Evolutionary conservation across 1,140 invertebrate species (phyloP).

Genomic region (Panagrolaimus sp.): DNA sequence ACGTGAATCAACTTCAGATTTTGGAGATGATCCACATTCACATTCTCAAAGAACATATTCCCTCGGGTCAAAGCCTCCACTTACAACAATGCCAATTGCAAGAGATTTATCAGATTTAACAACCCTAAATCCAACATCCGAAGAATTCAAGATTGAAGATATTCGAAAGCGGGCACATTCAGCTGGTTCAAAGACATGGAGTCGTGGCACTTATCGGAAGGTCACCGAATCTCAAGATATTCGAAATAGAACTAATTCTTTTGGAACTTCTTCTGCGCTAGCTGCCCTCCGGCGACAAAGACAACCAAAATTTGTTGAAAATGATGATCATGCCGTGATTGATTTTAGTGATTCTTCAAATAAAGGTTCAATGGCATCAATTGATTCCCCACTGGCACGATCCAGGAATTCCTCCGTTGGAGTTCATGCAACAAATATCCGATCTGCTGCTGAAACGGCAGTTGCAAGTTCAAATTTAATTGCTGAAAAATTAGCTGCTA

Average conservation of each 20-base stretch:
- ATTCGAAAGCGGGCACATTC: constrained; percentile 12
- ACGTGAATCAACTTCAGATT: background rate
- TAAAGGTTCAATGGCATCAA: background rate
- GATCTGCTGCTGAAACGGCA: background rate
- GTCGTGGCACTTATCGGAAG: background rate
- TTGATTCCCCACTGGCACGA: background rate
- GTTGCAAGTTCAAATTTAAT: background rate
- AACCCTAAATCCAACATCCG: background rate
- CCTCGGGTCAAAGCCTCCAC: background rate
- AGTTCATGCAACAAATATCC: background rate
- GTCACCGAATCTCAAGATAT: background rate
- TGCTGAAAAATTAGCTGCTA: background rate
- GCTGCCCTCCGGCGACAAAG: background rate
- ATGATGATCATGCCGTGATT: background rate
- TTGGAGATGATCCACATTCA: background rate
- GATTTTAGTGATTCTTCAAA: background rate
- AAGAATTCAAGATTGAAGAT: background rate
- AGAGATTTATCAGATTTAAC: background rate
- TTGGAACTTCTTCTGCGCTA: background rate
- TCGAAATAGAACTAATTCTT: background rate
- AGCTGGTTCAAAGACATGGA: constrained; percentile 11
- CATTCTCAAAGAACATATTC: background rate
- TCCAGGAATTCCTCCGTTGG: background rate
- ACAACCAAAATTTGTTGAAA: no score
- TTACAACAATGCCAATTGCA: background rate